Evolutionary conservation across 2,888 invertebrate species (phyloP), one percentile per base, ranked within the genome.

Genomic region (Balanococcus diminutus): DNA sequence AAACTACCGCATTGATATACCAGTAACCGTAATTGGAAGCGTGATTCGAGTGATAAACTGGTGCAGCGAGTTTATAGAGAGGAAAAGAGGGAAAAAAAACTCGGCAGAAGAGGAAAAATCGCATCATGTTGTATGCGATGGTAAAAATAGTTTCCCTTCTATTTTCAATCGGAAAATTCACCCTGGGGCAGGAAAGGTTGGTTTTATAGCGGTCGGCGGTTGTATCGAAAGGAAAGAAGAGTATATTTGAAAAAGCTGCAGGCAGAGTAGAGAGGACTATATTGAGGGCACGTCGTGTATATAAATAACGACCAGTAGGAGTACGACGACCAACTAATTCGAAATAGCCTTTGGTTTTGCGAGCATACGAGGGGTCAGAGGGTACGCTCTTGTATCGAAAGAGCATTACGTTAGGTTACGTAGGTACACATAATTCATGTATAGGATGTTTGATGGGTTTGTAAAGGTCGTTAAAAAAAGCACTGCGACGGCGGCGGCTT

Each of bases 391-490:
- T 67, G 28, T 67, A 67, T 28, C 28, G 67, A 67, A 56, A 22
- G 22, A 8, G 22, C 19, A 22, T 19, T 67, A 56, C 3, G 36
- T 4, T 46, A 14, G 46, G 46, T 14, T 5, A 46, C 46, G 46
- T 4, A 16, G 8, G n/a, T 3, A 16, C 28, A 16, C 28, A 28
- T 67, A 67, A 67, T 67, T 67, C 67, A 67, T 67, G 67, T 67
- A 67, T 67, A 14, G 28, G 67, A 67, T 67, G 67, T 67, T 67
- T 67, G 67, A 67, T 16, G 67, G 67, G n/a, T n/a, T 19, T 67
- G 67, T 67, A 67, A 67, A 67, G 67, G 67, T 67, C 67, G 67
- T 67, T 67, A 67, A 67, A 67, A 67, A 67, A 16, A 11, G 28
- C 14, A 67, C 28, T 19, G 22, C 22, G 22, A n/a, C n/a, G 46